A percentile compares a stretch with the other conserved stretches of the same genome.
Conservation (phyloP, 1,140 invertebrate genomes). For the Drosophila santomea region DNA sequence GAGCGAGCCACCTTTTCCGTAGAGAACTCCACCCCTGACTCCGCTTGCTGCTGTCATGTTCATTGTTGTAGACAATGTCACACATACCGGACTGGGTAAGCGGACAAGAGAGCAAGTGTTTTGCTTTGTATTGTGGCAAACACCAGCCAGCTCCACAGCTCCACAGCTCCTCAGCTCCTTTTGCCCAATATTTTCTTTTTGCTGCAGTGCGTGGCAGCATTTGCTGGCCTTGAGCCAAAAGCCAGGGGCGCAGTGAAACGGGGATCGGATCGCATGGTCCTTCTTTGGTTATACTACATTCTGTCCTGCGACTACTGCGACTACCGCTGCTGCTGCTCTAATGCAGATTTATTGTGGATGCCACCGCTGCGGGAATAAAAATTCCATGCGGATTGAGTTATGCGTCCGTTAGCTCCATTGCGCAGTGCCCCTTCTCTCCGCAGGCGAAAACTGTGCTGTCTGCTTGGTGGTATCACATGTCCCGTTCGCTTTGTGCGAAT, state of each 20-base stretch:
- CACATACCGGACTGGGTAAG: constrained; percentile 38
- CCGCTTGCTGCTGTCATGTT: constrained; percentile 13
- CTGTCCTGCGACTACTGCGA: constrained; percentile 27
- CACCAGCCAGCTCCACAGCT: constrained; percentile 15
- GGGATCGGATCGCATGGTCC: constrained; percentile 13
- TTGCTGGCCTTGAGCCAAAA: constrained; percentile 63
- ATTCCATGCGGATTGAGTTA: constrained; percentile 83
- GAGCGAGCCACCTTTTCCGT: neutral
- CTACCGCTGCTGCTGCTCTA: constrained; percentile 43
- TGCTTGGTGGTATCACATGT: constrained; percentile 33
- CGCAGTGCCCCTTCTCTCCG: constrained; percentile 22
- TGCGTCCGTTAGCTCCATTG: constrained; percentile 79
- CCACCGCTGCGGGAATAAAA: constrained; percentile 82
- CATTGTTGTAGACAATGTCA: constrained; percentile 54
- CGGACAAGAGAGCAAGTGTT: constrained; percentile 49
- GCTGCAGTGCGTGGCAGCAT: constrained; percentile 58
- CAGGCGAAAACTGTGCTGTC: constrained; percentile 1
- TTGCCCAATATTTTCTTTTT: constrained; percentile 27
- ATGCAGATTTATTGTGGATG: constrained; percentile 82
- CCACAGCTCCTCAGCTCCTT: constrained; percentile 6
- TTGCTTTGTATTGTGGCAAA: constrained; percentile 56
- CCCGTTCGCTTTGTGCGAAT: constrained; percentile 36
- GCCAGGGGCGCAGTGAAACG: constrained; percentile 11
- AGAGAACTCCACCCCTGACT: neutral
- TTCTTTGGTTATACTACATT: constrained; percentile 15